A percentile compares a stretch with the other conserved stretches of the same genome.
Evolutionary conservation across 2,797 vertebrate genomes (phyloP).

Genomic region (Leuciscus waleckii): DNA sequence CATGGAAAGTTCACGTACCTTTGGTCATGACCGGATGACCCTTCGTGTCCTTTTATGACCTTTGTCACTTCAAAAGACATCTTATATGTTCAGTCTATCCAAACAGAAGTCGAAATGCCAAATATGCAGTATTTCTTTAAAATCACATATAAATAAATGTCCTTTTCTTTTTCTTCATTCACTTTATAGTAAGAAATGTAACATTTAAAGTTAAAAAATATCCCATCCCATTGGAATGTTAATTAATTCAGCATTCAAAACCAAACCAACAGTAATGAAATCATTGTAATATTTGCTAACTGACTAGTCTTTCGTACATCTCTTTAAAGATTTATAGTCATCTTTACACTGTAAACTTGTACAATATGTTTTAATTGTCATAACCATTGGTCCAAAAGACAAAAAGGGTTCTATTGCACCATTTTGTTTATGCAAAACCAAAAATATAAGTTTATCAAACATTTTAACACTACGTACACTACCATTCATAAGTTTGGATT

Average conservation of each 20-base stretch:
- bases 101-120: slow-evolving; percentile 6
- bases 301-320: neutral
- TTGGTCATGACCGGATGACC: slow-evolving; percentile 32
- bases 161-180: neutral
- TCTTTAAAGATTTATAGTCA: neutral
- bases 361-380: neutral
- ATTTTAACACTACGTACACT: neutral
- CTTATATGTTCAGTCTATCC: slow-evolving; percentile 12
- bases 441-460: neutral
- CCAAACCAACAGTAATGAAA: neutral
- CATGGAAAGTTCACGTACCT: slow-evolving; percentile 48
- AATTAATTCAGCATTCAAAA: neutral
- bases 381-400: neutral
- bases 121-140: neutral
- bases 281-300: neutral
- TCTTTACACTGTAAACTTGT: neutral
- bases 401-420: neutral
- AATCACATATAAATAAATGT: neutral
- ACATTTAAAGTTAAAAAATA: neutral
- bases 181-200: neutral
- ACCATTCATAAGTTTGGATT: neutral
- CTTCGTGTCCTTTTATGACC: slow-evolving; percentile 27
- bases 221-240: neutral
- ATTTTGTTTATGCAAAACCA: neutral
- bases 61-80: slow-evolving; percentile 7